phyloP scores from a whole-genome alignment of 2,113 vertebrate genomes.

The Sinocyclocheilus grahami region DNA sequence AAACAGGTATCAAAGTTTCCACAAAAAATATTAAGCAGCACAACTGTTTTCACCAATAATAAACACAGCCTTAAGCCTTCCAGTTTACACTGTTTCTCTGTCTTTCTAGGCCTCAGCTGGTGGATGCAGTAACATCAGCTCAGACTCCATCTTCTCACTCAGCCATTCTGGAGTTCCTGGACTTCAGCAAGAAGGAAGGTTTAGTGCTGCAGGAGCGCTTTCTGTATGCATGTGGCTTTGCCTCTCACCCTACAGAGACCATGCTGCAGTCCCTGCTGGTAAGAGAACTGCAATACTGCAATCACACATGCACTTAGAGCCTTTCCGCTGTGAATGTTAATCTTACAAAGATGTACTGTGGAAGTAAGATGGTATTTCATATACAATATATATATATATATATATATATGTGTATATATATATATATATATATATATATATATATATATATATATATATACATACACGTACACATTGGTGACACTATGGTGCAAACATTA shows the following conservation, averaged over 20 bases:
- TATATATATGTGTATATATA: no score
- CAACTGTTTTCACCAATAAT: not conserved
- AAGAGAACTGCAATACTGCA: constrained; percentile 62
- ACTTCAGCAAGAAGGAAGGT: constrained; percentile 86
- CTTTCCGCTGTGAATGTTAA: not conserved
- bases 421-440: no score
- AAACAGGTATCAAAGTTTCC: not conserved
- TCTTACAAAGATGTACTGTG: not conserved
- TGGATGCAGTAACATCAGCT: constrained; percentile 90
- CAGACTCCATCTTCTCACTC: constrained; percentile 88
- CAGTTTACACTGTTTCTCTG: not conserved
- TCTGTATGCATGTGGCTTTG: constrained; percentile 93
- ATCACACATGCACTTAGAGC: not conserved
- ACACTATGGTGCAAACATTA: not conserved
- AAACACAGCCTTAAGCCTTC: not conserved
- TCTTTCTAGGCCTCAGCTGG: constrained; percentile 84
- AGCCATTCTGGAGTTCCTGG: constrained; percentile 87
- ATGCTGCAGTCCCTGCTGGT: constrained; percentile 88
- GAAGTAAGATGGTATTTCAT: not conserved
- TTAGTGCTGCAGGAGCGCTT: constrained; percentile 89
- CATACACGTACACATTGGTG: not conserved
- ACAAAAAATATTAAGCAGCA: not conserved
- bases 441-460: no score
- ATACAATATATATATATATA: not conserved
- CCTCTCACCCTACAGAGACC: constrained; percentile 87